Evolutionary conservation across 2,888 invertebrate species (phyloP), one percentile per base, ranked within the genome.

Genomic region (Drosophila nigricruria): DNA sequence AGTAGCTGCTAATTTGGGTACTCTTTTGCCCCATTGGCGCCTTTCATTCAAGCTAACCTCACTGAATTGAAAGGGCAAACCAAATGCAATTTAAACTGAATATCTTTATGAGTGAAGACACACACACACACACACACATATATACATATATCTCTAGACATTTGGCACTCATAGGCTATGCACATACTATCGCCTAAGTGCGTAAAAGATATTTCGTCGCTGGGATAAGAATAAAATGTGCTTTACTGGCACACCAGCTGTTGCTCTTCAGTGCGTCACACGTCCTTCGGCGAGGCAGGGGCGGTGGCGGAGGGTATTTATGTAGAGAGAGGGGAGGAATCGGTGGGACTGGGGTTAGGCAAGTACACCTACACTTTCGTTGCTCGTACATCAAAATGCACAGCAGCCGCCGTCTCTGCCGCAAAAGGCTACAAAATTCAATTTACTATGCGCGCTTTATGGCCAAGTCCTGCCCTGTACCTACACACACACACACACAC

Each of bases 361-460:
- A 56, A 60, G 42, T 65, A 76, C 65, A 74, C 61, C 70, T 73
- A 62, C 65, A 52, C 45, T 67, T 62, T 53, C 45, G 56, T 32
- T 18, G 50, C 38, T 62, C 79, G 76, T 82, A 70, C 77, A 76
- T 76, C 82, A 82, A 82, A 79, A 76, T 73, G 76, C 61, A 53
- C 52, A 70, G 75, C 70, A 79, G 60, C 56, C 57, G 30, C 30
- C 30, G 30, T 27, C 54, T 32, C 50, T 66, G 80, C 83, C 88
- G 86, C 83, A 83, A 83, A 86, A 88, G 84, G 84, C 83, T 86
- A 84, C 88, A 86, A 84, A 84, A 84, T 84, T 84, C 84, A 84
- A 84, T 84, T 84, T 84, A 88, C 84, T 84, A 88, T 88, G 84
- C 86, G 87, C 84, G 88, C 81, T 84, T 88, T 88, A 84, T 81